A percentile compares a stretch with the other conserved stretches of the same genome.
Conservation (phyloP, 2,113 vertebrate species). For the Hyperoodon ampullatus region DNA sequence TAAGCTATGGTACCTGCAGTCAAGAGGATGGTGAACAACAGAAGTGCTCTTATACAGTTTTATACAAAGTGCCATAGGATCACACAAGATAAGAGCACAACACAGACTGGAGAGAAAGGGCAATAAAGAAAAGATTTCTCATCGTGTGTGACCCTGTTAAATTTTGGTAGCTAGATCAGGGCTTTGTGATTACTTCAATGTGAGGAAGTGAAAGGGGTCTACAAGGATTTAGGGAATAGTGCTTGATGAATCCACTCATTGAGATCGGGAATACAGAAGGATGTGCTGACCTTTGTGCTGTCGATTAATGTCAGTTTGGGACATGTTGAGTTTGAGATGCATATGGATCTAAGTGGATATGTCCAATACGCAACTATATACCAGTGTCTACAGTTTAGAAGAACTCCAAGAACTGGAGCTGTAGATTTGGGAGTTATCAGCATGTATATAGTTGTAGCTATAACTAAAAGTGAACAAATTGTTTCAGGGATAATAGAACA, state of each 20-base stretch:
- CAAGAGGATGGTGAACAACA: not conserved
- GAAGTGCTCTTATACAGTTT: not conserved
- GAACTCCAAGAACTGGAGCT: not conserved
- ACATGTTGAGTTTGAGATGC: not conserved
- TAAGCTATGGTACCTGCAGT: not conserved
- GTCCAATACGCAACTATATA: not conserved
- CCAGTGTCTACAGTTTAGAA: not conserved
- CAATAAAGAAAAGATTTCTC: not conserved
- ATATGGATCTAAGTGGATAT: not conserved
- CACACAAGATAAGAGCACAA: not conserved
- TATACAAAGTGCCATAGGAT: not conserved
- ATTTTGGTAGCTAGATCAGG: not conserved
- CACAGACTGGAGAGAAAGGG: not conserved
- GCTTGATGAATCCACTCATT: not conserved
- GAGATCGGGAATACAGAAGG: not conserved
- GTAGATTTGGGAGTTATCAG: not conserved
- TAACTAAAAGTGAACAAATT: not conserved
- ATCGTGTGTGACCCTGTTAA: not conserved
- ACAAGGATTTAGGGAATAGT: not conserved
- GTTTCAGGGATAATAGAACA: not conserved
- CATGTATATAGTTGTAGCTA: not conserved
- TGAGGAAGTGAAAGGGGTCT: not conserved
- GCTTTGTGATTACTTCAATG: not conserved
- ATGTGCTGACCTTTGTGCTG: not conserved
- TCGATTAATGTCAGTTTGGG: not conserved